A percentile compares a stretch with the other conserved stretches of the same genome.
phyloP scores from a whole-genome alignment of 2,113 vertebrate genomes.

The Melanotaenia duboulayi region DNA sequence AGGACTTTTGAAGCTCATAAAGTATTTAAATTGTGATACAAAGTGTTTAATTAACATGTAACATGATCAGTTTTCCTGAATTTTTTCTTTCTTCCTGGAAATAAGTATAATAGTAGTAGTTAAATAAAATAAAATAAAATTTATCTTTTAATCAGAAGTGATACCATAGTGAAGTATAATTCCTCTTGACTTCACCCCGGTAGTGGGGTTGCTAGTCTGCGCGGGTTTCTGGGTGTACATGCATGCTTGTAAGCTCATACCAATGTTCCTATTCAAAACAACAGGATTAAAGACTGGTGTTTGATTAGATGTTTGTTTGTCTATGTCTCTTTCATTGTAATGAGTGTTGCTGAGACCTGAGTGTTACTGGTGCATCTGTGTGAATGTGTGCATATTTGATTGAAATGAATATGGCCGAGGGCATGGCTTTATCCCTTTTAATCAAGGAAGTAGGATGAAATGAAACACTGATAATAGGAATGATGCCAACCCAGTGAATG shows the following conservation, averaged over 20 bases:
- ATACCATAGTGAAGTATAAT: neutral
- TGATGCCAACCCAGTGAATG: slow-evolving; percentile 40
- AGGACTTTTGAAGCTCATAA: neutral
- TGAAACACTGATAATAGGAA: slow-evolving; percentile 57
- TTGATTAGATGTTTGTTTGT: slow-evolving; percentile 76
- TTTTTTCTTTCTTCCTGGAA: no score
- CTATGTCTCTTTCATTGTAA: slow-evolving; percentile 60
- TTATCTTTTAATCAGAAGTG: neutral
- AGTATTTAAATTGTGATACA: no score
- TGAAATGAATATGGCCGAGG: slow-evolving; percentile 66
- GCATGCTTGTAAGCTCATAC: slow-evolving; percentile 10
- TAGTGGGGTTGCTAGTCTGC: neutral
- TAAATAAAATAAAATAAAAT: neutral
- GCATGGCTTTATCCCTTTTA: slow-evolving; percentile 65
- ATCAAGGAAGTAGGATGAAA: slow-evolving; percentile 73
- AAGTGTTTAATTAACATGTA: no score
- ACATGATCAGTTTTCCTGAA: no score
- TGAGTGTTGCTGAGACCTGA: slow-evolving; percentile 48
- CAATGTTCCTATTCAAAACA: slow-evolving; percentile 65
- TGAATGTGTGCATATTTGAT: slow-evolving; percentile 45
- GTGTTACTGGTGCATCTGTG: slow-evolving; percentile 20
- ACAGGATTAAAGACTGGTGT: slow-evolving; percentile 72
- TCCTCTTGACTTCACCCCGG: neutral
- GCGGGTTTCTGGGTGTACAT: slow-evolving; percentile 1
- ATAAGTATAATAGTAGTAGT: no score